Conservation (phyloP, 2,888 invertebrate genomes). For the Melanostoma mellinum region DNA sequence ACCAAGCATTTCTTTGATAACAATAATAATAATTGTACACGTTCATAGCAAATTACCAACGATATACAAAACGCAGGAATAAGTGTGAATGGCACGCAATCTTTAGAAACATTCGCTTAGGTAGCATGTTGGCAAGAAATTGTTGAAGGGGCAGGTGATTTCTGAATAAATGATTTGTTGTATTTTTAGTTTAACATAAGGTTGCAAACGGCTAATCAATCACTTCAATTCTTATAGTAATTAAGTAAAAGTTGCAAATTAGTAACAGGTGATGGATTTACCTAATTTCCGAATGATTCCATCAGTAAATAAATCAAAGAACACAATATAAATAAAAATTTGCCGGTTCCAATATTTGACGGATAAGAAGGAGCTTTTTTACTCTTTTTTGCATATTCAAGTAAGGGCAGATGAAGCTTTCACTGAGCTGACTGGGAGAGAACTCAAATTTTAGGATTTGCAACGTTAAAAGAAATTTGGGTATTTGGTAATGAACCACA, state of each 20-base stretch:
- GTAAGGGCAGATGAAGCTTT: slow-evolving; percentile 23
- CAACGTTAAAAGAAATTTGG: not conserved
- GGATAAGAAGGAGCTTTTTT: slow-evolving; percentile 28
- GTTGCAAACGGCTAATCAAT: not conserved
- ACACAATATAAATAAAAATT: not conserved
- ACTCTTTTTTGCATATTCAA: slow-evolving; percentile 10
- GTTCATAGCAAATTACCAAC: slow-evolving; percentile 45
- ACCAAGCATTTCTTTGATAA: slow-evolving; percentile 1
- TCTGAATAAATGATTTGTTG: slow-evolving; percentile 27
- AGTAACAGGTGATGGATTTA: not conserved
- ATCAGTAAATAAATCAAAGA: not conserved
- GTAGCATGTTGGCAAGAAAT: not conserved
- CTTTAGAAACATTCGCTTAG: not conserved
- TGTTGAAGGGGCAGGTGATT: slow-evolving; percentile 17
- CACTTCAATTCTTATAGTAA: not conserved
- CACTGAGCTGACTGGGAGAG: not conserved
- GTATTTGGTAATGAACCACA: too few relatives aligned
- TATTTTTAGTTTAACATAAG: not conserved
- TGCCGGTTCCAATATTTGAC: slow-evolving; percentile 16
- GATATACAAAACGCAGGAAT: slow-evolving; percentile 37
- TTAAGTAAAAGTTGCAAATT: slow-evolving; percentile 12
- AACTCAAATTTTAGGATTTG: slow-evolving; percentile 14
- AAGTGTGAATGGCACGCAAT: slow-evolving; percentile 58
- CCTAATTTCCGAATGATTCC: not conserved
- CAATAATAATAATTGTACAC: slow-evolving; percentile 21